Evolutionary conservation across 1,140 invertebrate species (phyloP).

Genomic region (Oreohelix idahoensis): DNA sequence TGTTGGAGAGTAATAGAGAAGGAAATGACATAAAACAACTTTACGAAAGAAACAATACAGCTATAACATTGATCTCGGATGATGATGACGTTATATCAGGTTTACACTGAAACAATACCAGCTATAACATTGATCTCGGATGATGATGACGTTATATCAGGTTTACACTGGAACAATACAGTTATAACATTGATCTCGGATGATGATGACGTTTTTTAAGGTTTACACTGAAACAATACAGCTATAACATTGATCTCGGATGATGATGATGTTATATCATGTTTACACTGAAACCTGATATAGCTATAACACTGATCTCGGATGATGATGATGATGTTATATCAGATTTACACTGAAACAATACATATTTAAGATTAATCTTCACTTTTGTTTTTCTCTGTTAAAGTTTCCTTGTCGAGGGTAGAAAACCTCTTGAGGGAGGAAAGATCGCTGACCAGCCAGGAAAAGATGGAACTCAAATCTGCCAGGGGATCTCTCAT

Average conservation of each 20-base stretch:
- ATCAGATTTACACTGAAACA: background rate
- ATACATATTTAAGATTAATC: background rate
- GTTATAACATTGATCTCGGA: too few species aligned
- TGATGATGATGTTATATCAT: background rate
- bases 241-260: background rate
- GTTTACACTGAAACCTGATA: background rate
- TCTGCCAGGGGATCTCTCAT: background rate
- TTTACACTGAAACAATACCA: too few species aligned
- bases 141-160: too few species aligned
- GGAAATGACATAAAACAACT: too few species aligned
- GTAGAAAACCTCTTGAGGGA: slow-evolving; percentile 10
- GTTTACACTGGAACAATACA: too few species aligned
- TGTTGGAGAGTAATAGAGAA: too few species aligned
- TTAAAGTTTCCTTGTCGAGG: slow-evolving; percentile 19
- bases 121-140: too few species aligned
- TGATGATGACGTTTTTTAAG: background rate
- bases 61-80: background rate
- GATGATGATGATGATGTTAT: background rate
- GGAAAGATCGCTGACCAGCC: slow-evolving; percentile 1
- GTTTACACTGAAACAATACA: background rate
- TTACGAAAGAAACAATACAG: background rate
- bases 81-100: too few species aligned
- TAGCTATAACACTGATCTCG: background rate
- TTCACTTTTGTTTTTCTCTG: background rate
- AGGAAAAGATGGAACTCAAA: slow-evolving; percentile 28